Evolutionary conservation across 2,888 invertebrate species (phyloP).

Genomic region (Saturnia japonica): DNA sequence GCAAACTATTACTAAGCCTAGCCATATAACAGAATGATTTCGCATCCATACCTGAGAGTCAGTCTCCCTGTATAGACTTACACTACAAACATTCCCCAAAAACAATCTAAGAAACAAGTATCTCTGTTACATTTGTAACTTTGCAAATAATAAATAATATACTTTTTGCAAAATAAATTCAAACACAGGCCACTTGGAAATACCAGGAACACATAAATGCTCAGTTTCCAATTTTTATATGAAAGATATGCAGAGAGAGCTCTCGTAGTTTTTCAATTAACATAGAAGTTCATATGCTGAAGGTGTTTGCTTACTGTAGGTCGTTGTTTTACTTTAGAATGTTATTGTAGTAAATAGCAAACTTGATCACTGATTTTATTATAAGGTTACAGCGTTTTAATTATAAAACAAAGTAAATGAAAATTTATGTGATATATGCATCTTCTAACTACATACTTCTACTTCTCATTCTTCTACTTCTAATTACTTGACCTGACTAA

Average conservation of each 20-base stretch:
- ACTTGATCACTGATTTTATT: background rate
- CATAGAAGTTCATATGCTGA: slow-evolving; percentile 43
- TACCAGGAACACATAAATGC: slow-evolving; percentile 46
- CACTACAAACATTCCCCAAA: no score
- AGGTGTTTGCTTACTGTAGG: slow-evolving; percentile 42
- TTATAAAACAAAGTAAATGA: background rate
- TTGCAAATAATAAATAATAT: background rate
- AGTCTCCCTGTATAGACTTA: no score
- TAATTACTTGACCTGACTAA: no score
- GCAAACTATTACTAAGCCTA: no score
- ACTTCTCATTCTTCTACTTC: background rate
- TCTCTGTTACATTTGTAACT: no score
- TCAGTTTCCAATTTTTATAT: slow-evolving; percentile 48
- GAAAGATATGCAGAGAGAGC: slow-evolving; percentile 27
- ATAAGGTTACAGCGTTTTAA: background rate
- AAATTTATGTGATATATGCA: background rate
- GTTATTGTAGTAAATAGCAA: slow-evolving; percentile 22
- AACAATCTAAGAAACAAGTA: no score
- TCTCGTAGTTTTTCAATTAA: slow-evolving; percentile 44
- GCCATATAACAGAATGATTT: no score
- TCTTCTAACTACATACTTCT: background rate
- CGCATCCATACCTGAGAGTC: no score
- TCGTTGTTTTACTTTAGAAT: slow-evolving; percentile 40
- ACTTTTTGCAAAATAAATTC: background rate
- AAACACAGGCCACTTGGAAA: slow-evolving; percentile 21